Conservation (phyloP, 1,140 invertebrate genomes). For the Cylas formicarius region DNA sequence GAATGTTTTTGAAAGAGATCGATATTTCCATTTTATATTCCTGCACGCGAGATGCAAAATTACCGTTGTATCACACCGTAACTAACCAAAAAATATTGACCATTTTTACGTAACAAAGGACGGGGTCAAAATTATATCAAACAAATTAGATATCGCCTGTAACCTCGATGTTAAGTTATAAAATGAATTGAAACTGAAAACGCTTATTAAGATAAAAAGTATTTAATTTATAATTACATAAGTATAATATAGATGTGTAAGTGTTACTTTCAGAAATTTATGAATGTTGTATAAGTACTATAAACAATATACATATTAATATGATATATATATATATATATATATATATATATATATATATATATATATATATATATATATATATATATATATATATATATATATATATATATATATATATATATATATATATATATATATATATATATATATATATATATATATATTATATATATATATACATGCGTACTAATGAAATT, state of each 20-base stretch:
- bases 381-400: neutral
- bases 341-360: conserved; percentile 6
- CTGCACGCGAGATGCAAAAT: neutral
- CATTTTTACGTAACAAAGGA: no score
- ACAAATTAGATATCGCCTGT: no score
- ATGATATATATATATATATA: conserved; percentile 1
- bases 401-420: conserved; percentile 2
- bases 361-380: conserved; percentile 3
- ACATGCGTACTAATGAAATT: neutral
- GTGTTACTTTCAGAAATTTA: conserved; percentile 2
- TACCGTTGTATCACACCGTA: neutral
- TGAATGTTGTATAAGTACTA: conserved; percentile 3
- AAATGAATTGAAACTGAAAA: conserved; percentile 2
- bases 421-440: conserved; percentile 2
- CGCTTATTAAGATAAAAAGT: conserved; percentile 4
- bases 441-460: conserved; percentile 1
- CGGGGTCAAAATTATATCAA: no score
- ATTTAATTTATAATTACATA: conserved; percentile 1
- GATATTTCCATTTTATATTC: neutral
- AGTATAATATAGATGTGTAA: conserved; percentile 4
- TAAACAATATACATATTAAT: neutral
- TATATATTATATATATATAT: conserved; percentile 3
- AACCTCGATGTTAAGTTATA: no score
- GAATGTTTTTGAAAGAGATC: neutral
- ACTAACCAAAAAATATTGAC: no score